A percentile compares a stretch with the other conserved stretches of the same genome.
These are phyloP conservation scores for Monopis laevigella DNA, from an alignment of 2,888 invertebrate genomes.

Conservation along the genomic window DNA sequence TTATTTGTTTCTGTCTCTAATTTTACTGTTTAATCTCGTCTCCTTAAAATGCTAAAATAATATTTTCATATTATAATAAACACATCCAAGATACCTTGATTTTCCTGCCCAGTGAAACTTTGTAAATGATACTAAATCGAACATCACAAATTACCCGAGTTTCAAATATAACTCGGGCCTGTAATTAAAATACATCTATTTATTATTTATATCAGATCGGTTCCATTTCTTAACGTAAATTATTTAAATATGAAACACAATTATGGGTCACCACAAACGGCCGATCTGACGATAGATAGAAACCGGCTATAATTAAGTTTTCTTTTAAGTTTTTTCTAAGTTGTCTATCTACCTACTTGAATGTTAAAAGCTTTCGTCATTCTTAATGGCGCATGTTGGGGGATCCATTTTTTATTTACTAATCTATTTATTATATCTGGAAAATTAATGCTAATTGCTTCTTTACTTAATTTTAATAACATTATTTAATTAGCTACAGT, in stretches of 20 bases:
- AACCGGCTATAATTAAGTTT: conserved; percentile 46
- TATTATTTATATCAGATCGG: conserved; percentile 28
- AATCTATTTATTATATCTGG: conserved; percentile 23
- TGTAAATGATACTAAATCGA: too few relatives aligned
- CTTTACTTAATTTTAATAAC: too few relatives aligned
- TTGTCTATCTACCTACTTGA: conserved; percentile 23
- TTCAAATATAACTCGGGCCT: background rate
- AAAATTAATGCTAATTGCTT: conserved; percentile 25
- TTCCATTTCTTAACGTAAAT: conserved; percentile 30
- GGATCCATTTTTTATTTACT: conserved; percentile 21
- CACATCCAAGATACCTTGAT: too few relatives aligned
- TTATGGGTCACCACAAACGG: conserved; percentile 30
- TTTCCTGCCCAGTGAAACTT: too few relatives aligned
- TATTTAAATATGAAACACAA: conserved; percentile 50
- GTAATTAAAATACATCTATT: conserved; percentile 20
- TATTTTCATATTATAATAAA: too few relatives aligned
- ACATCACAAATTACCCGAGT: background rate
- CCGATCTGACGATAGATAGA: conserved; percentile 38
- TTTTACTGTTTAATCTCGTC: too few relatives aligned
- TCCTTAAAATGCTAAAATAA: too few relatives aligned
- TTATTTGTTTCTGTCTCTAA: too few relatives aligned
- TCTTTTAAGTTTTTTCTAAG: conserved; percentile 27
- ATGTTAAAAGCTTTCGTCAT: conserved; percentile 31
- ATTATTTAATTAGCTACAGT: too few relatives aligned
- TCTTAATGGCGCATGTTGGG: conserved; percentile 33